Evolutionary conservation across 2,888 invertebrate species (phyloP).

Genomic region (Himalopsyche kuldschensis): DNA sequence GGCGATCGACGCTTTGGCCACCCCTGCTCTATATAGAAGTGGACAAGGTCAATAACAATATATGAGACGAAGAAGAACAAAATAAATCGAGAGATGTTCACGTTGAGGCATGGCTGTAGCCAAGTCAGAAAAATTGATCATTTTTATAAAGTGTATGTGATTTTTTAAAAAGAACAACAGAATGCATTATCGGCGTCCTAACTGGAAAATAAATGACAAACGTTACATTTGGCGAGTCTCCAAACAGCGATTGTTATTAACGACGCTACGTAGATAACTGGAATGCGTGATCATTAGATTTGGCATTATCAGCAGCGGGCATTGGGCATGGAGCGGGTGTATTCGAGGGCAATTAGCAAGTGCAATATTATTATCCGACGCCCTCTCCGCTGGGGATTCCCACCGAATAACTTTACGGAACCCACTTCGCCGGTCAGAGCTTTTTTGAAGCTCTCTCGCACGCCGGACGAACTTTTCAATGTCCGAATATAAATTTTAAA

Average conservation of each 20-base stretch:
- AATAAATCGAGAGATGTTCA: too few species aligned
- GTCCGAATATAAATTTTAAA: not conserved
- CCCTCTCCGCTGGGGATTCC: not conserved
- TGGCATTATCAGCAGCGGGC: not conserved
- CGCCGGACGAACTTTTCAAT: not conserved
- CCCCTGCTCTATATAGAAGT: too few species aligned
- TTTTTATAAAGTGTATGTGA: too few species aligned
- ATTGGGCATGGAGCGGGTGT: not conserved
- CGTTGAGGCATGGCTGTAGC: too few species aligned
- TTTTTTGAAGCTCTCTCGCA: not conserved
- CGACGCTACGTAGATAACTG: not conserved
- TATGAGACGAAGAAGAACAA: too few species aligned
- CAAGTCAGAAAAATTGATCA: too few species aligned
- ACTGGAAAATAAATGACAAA: not conserved
- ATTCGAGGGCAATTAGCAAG: not conserved
- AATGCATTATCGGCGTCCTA: not conserved
- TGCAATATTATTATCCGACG: not conserved
- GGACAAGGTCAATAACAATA: too few species aligned
- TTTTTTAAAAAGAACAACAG: not conserved
- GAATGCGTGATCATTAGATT: constrained; percentile 15
- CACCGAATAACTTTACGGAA: not conserved
- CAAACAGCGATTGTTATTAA: constrained; percentile 20
- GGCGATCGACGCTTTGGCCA: too few species aligned
- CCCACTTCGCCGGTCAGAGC: not conserved
- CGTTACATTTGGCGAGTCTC: constrained; percentile 6